Evolutionary conservation across 2,888 invertebrate genomes (phyloP), one percentile per base, ranked within the genome.

Genomic region (Notodonta ziczac): DNA sequence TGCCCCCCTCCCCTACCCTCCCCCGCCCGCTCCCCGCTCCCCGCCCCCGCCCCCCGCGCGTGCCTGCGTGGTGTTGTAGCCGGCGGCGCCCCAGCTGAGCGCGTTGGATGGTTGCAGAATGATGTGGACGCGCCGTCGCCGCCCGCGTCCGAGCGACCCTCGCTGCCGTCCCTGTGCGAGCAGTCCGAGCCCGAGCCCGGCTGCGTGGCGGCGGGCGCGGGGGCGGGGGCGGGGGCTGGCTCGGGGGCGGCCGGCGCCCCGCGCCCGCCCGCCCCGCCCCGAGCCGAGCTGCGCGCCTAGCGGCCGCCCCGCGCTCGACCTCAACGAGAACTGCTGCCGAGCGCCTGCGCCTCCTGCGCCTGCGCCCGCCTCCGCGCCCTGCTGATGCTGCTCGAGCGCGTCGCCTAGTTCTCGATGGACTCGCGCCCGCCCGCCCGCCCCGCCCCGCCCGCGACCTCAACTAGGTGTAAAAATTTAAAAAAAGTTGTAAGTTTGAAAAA

Each of bases 51-150:
- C 63, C 63, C 63, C 57, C 66, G 67, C 65, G 57, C 64, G 72
- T 73, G 59, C 5, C 56, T 65, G 65, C 81, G 79, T 78, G 82
- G 83, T 83, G 84, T 61, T 88, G 81, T 88, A 87, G 90, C 88
- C 86, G 84, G 85, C 86, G 86, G 84, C 85, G 84, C 84, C 83
- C 81, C 85, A 86, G 90, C 89, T 90, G 86, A 89, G 89, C 89
- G 89, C 89, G 88, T 88, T 90, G 91, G 89, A 88, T 90, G 83
- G 89, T 92, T 93, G 88, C 93, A 93, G 93, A 93, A 93, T 93
- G 93, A 93, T 81, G 91, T 92, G 86, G 93, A 93, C 80, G 93
- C 92, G 83, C 92, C 93, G 80, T 86, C 92, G 80, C 92, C 92
- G 86, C 77, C 86, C 70, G 79, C 85, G 68, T 89, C 91, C 80